These are phyloP conservation scores for Liparis tanakae DNA, from an alignment of 2,797 vertebrate genomes.

Conservation along the genomic window DNA sequence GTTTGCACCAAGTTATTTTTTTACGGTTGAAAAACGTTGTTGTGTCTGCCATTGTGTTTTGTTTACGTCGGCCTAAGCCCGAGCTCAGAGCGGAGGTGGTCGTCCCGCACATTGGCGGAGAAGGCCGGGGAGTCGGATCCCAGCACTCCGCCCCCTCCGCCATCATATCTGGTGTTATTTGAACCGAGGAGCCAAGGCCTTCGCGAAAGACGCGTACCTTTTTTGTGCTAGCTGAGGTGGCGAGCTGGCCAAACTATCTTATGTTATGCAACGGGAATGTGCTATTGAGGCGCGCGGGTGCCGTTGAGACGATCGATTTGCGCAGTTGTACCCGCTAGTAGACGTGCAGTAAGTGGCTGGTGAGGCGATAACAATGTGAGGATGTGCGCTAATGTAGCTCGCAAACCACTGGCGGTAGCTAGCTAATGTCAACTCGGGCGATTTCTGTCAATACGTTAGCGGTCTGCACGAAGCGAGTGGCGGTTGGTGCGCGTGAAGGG, in stretches of 20 bases:
- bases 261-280: conserved; percentile 32
- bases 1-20: background rate
- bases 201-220: conserved; percentile 42
- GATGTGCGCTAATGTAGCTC: conserved; percentile 19
- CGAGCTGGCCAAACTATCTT: background rate
- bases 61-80: conserved; percentile 23
- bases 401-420: conserved; percentile 21
- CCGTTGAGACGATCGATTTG: background rate
- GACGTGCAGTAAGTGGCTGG: background rate
- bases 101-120: conserved; percentile 63
- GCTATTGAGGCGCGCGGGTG: background rate
- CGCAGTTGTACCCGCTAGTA: background rate
- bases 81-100: conserved; percentile 56
- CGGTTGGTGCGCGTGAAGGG: conserved; percentile 1
- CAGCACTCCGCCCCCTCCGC: conserved; percentile 76
- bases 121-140: conserved; percentile 69
- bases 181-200: conserved; percentile 72
- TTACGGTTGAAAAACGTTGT: background rate
- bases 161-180: conserved; percentile 79
- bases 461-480: conserved; percentile 14
- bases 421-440: conserved; percentile 47
- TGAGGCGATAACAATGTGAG: background rate
- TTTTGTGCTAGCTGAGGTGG: conserved; percentile 37
- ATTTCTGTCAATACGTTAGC: conserved; percentile 27
- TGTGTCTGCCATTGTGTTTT: background rate